Evolutionary conservation across 2,113 vertebrate species (phyloP).

Genomic region (Gallinago paraguaiae): DNA sequence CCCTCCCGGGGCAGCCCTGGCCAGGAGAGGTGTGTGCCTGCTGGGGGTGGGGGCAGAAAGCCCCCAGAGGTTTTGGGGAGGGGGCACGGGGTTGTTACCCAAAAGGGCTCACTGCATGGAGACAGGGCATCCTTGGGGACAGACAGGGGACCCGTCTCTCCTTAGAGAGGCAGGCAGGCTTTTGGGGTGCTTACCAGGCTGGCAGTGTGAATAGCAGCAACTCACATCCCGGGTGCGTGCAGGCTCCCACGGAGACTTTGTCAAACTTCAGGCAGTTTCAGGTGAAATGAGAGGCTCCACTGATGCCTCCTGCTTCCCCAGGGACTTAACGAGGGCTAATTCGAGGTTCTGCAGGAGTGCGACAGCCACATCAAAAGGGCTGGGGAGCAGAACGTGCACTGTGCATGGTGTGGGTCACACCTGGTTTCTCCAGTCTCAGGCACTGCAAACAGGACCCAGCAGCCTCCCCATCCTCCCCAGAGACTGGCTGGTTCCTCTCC

Average conservation of each 20-base stretch:
- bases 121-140: not conserved
- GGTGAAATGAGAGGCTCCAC: not conserved
- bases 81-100: fast-evolving
- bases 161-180: not conserved
- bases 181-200: fast-evolving
- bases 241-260: not conserved
- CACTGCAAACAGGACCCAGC: not conserved
- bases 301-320: not conserved
- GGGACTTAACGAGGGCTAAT: not conserved
- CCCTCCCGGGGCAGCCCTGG: not conserved
- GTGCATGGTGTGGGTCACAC: not conserved
- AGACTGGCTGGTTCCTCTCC: not conserved
- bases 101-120: fast-evolving
- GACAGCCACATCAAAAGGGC: not conserved
- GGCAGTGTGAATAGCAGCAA: not conserved
- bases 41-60: not conserved
- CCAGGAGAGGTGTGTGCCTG: not conserved
- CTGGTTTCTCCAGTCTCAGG: not conserved
- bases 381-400: fast-evolving
- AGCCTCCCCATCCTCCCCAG: not conserved
- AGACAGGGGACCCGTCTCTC: not conserved
- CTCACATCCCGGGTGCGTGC: fast-evolving
- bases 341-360: not conserved
- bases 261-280: not conserved
- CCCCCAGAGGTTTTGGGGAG: not conserved